A percentile compares a stretch with the other conserved stretches of the same genome.
These are phyloP conservation scores for Pithys albifrons DNA, from an alignment of 2,113 vertebrate genomes.

Conservation along the genomic window DNA sequence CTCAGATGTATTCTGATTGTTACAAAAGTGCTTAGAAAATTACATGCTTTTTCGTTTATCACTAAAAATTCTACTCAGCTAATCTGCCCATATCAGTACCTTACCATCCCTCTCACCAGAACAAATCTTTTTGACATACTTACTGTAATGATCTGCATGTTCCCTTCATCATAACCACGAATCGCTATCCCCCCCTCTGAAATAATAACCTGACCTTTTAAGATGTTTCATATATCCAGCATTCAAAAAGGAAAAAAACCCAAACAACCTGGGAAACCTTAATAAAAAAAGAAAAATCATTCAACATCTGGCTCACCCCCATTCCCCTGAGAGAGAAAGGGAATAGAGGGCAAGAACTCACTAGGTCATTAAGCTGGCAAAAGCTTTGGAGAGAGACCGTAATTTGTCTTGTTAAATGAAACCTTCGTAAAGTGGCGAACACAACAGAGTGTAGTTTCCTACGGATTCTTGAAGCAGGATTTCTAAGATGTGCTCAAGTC, in stretches of 20 bases:
- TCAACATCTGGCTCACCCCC: neutral
- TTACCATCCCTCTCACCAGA: neutral
- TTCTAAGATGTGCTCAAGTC: conserved; percentile 44
- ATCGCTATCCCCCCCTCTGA: neutral
- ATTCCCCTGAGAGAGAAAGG: neutral
- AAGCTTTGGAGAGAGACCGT: conserved; percentile 31
- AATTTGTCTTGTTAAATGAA: conserved; percentile 51
- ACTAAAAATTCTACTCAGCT: conserved; percentile 46
- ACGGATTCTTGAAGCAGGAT: conserved; percentile 46
- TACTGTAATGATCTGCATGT: conserved; percentile 49
- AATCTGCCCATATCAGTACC: neutral
- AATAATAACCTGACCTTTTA: conserved; percentile 35
- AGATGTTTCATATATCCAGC: conserved; percentile 10
- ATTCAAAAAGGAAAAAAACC: conserved; percentile 18
- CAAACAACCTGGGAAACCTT: conserved; percentile 22
- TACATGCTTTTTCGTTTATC: conserved; percentile 41
- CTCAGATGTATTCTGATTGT: neutral
- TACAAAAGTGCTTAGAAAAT: conserved; percentile 69
- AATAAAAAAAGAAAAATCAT: conserved; percentile 14
- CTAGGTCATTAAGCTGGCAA: neutral
- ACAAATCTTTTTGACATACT: neutral
- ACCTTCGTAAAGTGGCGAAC: conserved; percentile 48
- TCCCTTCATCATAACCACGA: conserved; percentile 11
- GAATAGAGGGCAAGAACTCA: neutral
- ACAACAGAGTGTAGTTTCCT: neutral